These are phyloP conservation scores for Hetaerina titia DNA, from an alignment of 2,888 invertebrate genomes.

Conservation along the genomic window DNA sequence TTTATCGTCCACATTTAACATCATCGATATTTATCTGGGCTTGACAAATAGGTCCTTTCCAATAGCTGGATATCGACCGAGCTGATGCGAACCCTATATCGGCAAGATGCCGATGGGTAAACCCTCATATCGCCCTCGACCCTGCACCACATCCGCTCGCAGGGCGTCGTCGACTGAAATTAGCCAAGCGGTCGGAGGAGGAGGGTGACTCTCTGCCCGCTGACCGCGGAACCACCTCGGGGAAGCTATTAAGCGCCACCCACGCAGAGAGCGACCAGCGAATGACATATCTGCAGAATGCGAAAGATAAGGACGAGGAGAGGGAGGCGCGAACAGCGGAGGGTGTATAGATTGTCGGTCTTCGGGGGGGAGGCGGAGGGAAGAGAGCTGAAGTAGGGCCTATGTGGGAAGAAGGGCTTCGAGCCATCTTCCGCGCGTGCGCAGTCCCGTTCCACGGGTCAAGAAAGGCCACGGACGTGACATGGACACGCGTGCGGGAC, in stretches of 20 bases:
- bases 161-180: not conserved
- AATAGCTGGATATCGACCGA: not conserved
- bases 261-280: not conserved
- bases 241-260: not conserved
- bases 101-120: not conserved
- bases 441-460: conserved; percentile 47
- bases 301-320: not conserved
- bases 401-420: not conserved
- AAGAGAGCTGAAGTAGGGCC: not conserved
- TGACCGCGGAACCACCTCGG: not conserved
- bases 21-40: too few species aligned
- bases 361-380: not conserved
- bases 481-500: not conserved
- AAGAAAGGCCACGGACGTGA: conserved; percentile 27
- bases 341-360: too few species aligned
- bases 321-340: too few species aligned
- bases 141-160: not conserved
- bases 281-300: not conserved
- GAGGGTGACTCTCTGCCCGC: not conserved
- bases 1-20: too few species aligned
- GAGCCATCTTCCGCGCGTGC: conserved; percentile 26
- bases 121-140: not conserved
- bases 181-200: not conserved
- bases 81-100: not conserved
- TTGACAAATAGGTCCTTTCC: too few species aligned